Conservation (phyloP, 2,113 vertebrate genomes). For the Marmota monax region DNA sequence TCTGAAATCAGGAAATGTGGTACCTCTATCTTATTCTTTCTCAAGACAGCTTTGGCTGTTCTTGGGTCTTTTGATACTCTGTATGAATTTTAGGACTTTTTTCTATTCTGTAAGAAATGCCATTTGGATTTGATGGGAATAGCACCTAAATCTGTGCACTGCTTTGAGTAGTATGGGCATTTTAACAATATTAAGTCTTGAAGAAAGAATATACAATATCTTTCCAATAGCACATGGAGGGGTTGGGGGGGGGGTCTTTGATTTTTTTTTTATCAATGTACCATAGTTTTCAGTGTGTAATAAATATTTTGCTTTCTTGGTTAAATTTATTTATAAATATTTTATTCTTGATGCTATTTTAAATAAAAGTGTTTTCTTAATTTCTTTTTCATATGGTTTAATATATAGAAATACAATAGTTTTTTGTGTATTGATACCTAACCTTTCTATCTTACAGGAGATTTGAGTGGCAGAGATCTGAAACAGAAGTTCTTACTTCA, state of each 20-base stretch:
- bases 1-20: background rate
- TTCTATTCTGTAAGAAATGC: background rate
- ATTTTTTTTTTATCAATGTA: too few species aligned
- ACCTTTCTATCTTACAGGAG: background rate
- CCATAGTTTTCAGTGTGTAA: background rate
- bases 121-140: background rate
- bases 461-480: background rate
- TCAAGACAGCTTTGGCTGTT: background rate
- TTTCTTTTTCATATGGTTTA: background rate
- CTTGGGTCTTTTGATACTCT: background rate
- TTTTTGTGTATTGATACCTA: background rate
- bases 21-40: background rate
- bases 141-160: background rate
- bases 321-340: background rate
- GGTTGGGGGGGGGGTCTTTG: background rate
- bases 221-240: background rate
- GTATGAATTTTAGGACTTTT: background rate
- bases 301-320: background rate
- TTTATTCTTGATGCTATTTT: background rate
- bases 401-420: background rate
- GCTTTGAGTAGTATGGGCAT: background rate
- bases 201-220: background rate
- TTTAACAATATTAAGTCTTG: background rate
- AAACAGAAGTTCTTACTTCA: constrained; percentile 37
- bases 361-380: background rate